Evolutionary conservation across 2,888 invertebrate species (phyloP).

Genomic region (Ischnus inquisitorius): DNA sequence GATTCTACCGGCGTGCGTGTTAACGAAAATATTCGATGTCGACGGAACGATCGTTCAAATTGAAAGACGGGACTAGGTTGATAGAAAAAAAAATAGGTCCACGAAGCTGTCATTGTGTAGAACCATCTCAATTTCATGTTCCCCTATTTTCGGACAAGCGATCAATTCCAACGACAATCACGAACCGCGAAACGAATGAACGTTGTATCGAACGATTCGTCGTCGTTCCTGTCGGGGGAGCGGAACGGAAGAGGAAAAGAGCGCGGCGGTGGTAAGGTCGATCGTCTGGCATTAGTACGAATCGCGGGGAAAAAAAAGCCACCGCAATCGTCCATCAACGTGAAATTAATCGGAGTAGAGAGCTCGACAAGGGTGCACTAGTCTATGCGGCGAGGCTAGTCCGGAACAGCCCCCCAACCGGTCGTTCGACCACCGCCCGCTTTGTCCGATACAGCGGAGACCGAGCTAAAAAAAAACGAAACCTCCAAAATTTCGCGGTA

Average conservation of each 20-base stretch:
- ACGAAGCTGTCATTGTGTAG: neutral
- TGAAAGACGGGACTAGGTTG: neutral
- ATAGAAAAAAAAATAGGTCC: neutral
- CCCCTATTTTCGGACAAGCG: slow-evolving; percentile 62
- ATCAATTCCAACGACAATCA: slow-evolving; percentile 70
- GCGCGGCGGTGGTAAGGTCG: slow-evolving; percentile 35
- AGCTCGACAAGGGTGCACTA: slow-evolving; percentile 42
- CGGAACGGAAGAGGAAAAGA: slow-evolving; percentile 45
- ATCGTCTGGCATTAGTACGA: slow-evolving; percentile 63
- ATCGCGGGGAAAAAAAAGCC: slow-evolving; percentile 55
- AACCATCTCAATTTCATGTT: slow-evolving; percentile 9
- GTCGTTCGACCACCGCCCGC: slow-evolving; percentile 52
- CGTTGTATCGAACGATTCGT: slow-evolving; percentile 59
- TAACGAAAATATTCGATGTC: neutral
- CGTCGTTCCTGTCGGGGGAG: slow-evolving; percentile 36
- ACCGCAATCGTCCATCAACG: slow-evolving; percentile 62
- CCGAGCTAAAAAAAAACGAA: neutral
- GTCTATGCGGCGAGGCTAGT: neutral
- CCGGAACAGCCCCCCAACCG: slow-evolving; percentile 27
- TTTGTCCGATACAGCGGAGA: neutral
- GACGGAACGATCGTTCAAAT: neutral
- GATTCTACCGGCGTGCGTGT: neutral
- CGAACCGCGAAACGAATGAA: slow-evolving; percentile 73
- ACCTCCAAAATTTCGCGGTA: slow-evolving; percentile 33
- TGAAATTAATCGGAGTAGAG: slow-evolving; percentile 65